A percentile compares a stretch with the other conserved stretches of the same genome.
Evolutionary conservation across 2,113 vertebrate species (phyloP).

Genomic region (Melanostigma gelatinosum): DNA sequence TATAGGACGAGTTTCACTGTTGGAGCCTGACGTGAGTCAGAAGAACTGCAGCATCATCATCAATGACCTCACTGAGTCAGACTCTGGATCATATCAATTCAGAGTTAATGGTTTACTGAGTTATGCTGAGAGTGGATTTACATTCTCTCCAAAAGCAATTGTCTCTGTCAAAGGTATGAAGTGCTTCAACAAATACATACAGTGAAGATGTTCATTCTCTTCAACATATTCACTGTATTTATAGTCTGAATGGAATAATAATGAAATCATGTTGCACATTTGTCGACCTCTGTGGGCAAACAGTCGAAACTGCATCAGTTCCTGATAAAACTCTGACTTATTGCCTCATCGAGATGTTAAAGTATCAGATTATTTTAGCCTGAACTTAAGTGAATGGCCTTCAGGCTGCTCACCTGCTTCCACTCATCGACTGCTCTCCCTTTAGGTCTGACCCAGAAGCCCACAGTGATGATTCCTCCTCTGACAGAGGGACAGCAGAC

Average conservation of each 20-base stretch:
- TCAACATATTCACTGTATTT: not conserved
- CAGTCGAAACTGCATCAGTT: not conserved
- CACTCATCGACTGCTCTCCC: too few species aligned
- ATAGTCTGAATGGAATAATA: not conserved
- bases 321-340: not conserved
- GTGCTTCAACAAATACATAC: not conserved
- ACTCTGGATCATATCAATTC: not conserved
- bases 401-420: too few species aligned
- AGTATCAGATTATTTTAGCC: too few species aligned
- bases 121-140: not conserved
- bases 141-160: not conserved
- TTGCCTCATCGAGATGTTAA: too few species aligned
- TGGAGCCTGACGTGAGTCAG: constrained; percentile 36
- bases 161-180: constrained; percentile 37
- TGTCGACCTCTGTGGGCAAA: not conserved
- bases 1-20: constrained; percentile 33
- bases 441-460: constrained; percentile 54
- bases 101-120: not conserved
- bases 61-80: not conserved
- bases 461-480: constrained; percentile 34
- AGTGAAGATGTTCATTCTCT: not conserved
- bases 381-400: too few species aligned
- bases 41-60: constrained; percentile 24
- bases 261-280: not conserved
- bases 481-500: constrained; percentile 42